Base-by-base conservation (phyloP, 1,140 invertebrate species). In the Polypedilum vanderplanki region DNA sequence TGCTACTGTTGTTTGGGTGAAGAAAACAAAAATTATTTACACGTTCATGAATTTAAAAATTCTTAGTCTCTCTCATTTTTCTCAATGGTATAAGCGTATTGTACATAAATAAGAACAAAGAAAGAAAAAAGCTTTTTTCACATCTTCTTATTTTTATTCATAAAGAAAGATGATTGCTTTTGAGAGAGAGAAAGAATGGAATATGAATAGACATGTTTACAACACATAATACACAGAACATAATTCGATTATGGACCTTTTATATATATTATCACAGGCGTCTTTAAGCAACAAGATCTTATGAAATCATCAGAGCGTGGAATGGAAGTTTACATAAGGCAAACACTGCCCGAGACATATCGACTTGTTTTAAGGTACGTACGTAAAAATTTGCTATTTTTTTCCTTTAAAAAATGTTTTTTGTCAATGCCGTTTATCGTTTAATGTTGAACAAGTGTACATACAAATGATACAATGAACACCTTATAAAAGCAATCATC, bases 241-340 rank as follows among this genome's bases (percentile, higher is more conserved):
- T 57, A 57, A 57, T 57, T 57, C 46, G n/a, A 57, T 57, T 57
- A 57, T 57, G 46, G 46, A 57, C 46, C n/a, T 65, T 78, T 75
- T 78, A 79, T 77, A 57, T 77, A 57, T 18, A 40, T 65, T 64
- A 64, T 83, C 83, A n/a, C 83, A 97, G 95, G 94, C 22, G 85
- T 97, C 46, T 90, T 96, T 77, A 92, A 94, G 80, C 87, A 96
- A 3, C 90, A 96, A 82, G 91, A 94, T 78, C 84, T 97, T 77
- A 89, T 94, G 75, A 90, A 90, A 78, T 85, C 90, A 41, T 86
- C 88, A 2, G 85, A 88, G 15, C 77, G 85, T 41, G 87, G 88
- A 75, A 89, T 89, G 1, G 93, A 95, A 83, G 90, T 95, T 87
- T 93, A 94, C 80, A 93, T 94, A 75, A 87, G 93, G 57, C 90